Evolutionary conservation across 37 sponge, comb jelly and placozoan genomes (phyloP).

Genomic region (Amphimedon queenslandica): DNA sequence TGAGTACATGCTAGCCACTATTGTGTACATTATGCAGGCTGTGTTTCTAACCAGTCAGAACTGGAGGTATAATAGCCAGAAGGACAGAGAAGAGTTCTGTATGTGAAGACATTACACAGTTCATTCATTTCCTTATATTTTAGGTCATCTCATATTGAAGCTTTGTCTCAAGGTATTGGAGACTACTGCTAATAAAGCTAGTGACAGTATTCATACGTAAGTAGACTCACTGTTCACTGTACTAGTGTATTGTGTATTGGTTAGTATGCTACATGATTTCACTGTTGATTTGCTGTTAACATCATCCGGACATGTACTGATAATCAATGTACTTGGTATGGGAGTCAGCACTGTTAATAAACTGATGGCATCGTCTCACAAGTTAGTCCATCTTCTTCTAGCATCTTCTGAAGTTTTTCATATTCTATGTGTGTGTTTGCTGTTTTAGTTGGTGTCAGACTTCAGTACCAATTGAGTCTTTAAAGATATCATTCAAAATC

Average conservation of each 20-base stretch:
- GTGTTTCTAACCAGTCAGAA: constrained; percentile 49
- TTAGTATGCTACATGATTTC: not conserved
- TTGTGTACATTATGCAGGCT: constrained; percentile 55
- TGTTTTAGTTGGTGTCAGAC: not conserved
- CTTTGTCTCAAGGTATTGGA: too few relatives aligned
- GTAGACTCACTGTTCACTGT: too few relatives aligned
- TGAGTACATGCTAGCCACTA: constrained; percentile 47
- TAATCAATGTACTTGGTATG: not conserved
- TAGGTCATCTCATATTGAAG: too few relatives aligned
- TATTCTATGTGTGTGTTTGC: not conserved
- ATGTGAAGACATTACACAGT: too few relatives aligned
- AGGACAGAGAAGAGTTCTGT: constrained; percentile 49
- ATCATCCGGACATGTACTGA: not conserved
- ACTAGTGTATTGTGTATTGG: too few relatives aligned
- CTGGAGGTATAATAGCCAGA: constrained; percentile 43
- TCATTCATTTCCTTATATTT: too few relatives aligned
- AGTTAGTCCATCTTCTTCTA: not conserved
- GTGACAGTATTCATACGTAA: too few relatives aligned
- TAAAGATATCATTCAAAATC: constrained; percentile 38
- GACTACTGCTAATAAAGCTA: too few relatives aligned
- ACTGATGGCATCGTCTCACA: not conserved
- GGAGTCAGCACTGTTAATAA: not conserved
- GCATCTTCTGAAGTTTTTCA: not conserved
- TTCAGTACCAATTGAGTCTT: constrained; percentile 19
- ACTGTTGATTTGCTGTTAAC: not conserved